Percentiles rank a stretch among this genome's conserved stretches.
Conservation (phyloP, 2,113 vertebrate species). For the Anarrhichthys ocellatus region DNA sequence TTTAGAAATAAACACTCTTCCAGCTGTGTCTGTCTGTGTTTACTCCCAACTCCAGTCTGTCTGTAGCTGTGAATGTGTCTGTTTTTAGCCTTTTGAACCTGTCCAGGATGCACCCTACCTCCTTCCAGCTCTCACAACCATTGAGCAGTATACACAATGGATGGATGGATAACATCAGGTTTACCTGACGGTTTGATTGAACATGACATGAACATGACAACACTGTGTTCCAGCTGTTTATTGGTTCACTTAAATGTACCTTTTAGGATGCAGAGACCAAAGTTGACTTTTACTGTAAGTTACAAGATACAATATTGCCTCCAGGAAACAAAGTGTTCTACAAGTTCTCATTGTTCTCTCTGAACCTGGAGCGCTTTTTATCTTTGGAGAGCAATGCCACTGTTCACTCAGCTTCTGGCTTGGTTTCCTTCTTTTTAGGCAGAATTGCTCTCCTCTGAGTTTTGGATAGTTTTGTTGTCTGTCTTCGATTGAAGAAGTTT, state of each 20-base stretch:
- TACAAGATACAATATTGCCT: conserved; percentile 26
- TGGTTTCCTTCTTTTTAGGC: conserved; percentile 30
- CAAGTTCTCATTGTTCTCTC: conserved; percentile 36
- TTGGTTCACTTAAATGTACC: not conserved
- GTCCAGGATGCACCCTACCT: conserved; percentile 5
- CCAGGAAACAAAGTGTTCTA: conserved; percentile 15
- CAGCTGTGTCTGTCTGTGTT: conserved; percentile 21
- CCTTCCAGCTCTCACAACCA: not conserved
- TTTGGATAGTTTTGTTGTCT: conserved; percentile 39
- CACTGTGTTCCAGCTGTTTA: not conserved
- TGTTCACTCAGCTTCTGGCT: conserved; percentile 34
- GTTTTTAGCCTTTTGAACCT: conserved; percentile 8
- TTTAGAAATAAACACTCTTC: conserved; percentile 43
- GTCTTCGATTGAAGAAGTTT: conserved; percentile 41
- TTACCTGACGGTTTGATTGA: conserved; percentile 24
- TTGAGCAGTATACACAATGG: not conserved
- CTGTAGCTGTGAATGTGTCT: conserved; percentile 21
- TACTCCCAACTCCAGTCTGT: conserved; percentile 7
- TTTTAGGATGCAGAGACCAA: not conserved
- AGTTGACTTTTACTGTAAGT: conserved; percentile 18
- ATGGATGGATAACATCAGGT: not conserved
- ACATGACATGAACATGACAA: too few species aligned
- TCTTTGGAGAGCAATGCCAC: conserved; percentile 16
- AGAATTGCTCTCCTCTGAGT: conserved; percentile 35
- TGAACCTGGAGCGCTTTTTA: conserved; percentile 28